Evolutionary conservation across 2,113 vertebrate genomes (phyloP).

Genomic region (Malaclemys terrapin): DNA sequence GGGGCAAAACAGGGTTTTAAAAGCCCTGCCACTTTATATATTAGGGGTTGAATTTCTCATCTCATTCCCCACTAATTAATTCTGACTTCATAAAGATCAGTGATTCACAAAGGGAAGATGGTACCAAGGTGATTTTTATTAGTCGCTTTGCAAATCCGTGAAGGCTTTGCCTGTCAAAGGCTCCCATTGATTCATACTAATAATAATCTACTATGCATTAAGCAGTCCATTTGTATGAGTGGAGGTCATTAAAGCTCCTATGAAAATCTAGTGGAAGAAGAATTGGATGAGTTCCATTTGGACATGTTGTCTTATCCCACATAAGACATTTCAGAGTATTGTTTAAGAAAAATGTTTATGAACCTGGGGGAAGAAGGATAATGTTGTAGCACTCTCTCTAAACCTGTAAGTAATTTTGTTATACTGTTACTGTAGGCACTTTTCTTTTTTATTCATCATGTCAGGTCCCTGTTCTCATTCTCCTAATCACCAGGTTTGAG

Average conservation of each 20-base stretch:
- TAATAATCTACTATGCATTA: constrained; percentile 53
- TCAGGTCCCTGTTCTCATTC: background rate
- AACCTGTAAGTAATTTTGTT: background rate
- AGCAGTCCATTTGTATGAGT: constrained; percentile 52
- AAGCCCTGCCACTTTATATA: constrained; percentile 20
- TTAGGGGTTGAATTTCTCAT: constrained; percentile 22
- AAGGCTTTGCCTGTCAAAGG: constrained; percentile 50
- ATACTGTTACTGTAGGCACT: background rate
- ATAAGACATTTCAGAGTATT: constrained; percentile 22
- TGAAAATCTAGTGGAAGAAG: constrained; percentile 26
- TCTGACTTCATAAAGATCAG: constrained; percentile 44
- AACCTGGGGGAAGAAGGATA: constrained; percentile 17
- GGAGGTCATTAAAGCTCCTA: constrained; percentile 56
- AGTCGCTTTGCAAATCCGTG: constrained; percentile 49
- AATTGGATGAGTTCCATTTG: constrained; percentile 26
- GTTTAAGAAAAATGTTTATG: constrained; percentile 57
- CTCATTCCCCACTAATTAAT: constrained; percentile 39
- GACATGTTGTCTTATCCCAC: background rate
- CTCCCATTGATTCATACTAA: constrained; percentile 50
- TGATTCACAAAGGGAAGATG: constrained; percentile 35
- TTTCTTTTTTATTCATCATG: background rate
- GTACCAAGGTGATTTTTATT: constrained; percentile 56
- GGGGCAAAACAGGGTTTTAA: background rate
- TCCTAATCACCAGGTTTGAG: background rate
- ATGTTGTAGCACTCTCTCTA: constrained; percentile 3